Evolutionary conservation across 1,140 invertebrate species (phyloP).

Genomic region (Drosophila subpulchrella): DNA sequence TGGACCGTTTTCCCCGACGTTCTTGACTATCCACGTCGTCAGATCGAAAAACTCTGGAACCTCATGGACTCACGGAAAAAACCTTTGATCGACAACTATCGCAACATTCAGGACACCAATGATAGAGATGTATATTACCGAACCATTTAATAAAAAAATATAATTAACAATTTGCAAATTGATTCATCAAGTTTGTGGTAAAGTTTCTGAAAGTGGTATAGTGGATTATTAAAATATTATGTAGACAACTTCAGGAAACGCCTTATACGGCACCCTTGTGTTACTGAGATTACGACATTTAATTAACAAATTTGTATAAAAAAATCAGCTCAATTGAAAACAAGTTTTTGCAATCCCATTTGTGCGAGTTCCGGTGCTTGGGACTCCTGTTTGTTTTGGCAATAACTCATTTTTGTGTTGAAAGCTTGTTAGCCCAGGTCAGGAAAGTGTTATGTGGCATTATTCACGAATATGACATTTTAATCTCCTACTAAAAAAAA

Average conservation of each 20-base stretch:
- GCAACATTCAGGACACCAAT: constrained; percentile 84
- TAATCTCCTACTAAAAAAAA: not conserved
- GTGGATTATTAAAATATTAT: not conserved
- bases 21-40: constrained; percentile 29
- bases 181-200: not conserved
- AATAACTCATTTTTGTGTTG: not conserved
- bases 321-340: constrained; percentile 15
- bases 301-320: constrained; percentile 1
- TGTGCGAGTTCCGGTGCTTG: constrained; percentile 11
- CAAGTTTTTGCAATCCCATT: constrained; percentile 3
- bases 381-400: not conserved
- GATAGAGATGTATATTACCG: constrained; percentile 86
- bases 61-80: constrained; percentile 41
- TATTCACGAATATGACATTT: not conserved
- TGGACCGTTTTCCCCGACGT: constrained; percentile 69
- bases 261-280: not conserved
- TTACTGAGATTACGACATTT: constrained; percentile 9
- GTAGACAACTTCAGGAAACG: not conserved
- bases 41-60: constrained; percentile 60
- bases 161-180: not conserved
- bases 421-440: constrained; percentile 12
- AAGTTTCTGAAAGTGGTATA: not conserved
- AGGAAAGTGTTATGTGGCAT: constrained; percentile 3
- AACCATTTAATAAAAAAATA: not conserved
- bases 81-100: constrained; percentile 61